Base-by-base conservation (phyloP, 2,888 invertebrate species). In the Andrena flavipes region DNA sequence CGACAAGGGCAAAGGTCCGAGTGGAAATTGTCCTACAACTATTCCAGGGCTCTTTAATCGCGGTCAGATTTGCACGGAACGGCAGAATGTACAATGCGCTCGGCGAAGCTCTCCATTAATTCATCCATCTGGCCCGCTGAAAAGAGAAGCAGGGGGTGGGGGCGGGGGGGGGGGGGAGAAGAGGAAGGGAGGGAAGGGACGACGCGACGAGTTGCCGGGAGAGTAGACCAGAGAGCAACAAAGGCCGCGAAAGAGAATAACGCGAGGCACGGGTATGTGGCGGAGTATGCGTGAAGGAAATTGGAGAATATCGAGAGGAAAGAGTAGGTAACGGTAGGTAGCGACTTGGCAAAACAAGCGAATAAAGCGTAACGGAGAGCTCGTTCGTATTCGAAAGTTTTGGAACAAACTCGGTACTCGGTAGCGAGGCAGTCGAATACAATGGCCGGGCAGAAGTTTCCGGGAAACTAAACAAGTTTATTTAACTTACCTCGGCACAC, bases 391-490 rank as follows among this genome's bases (percentile, higher is more conserved):
- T 91, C 90, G 88, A 89, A 92, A 92, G 88, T 93, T 92, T 92
- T 80, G 84, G 85, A 82, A 86, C 86, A 89, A 91, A 92, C 90
- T 90, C 89, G 84, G 80, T 83, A 82, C 90, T 90, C 89, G 84
- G 80, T 83, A 82, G 86, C 87, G 88, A 89, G 89, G 89, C 91
- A 91, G 90, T 88, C 89, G 91, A 92, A 91, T 92, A 93, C 92
- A 93, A 93, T 92, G 91, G 91, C 88, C 86, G 88, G 76, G 91
- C 85, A 88, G 88, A 92, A 92, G 88, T 92, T 92, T 91, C 89
- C 86, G 88, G 88, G 86, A 91, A 93, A 91, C 92, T 92, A 93
- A 93, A 93, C 93, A 92, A 92, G 93, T 93, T 93, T 93, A 92
- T 93, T 93, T 92, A 93, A 93, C 92, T 92, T 92, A 91, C 88